Evolutionary conservation across 2,888 invertebrate genomes (phyloP).

Genomic region (Achlya flavicornis): DNA sequence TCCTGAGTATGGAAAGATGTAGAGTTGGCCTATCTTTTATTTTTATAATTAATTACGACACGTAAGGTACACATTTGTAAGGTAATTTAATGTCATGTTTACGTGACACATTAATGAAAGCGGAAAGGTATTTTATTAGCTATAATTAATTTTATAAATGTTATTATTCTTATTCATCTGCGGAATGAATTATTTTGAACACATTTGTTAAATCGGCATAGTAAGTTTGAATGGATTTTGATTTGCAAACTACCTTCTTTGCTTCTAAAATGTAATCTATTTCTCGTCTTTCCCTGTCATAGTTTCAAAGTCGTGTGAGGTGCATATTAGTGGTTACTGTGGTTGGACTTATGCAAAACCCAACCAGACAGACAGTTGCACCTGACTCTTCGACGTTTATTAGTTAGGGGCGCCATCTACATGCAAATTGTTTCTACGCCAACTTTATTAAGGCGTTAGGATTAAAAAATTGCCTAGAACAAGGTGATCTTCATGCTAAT

Average conservation of each 20-base stretch:
- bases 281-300: constrained; percentile 40
- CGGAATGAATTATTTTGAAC: too few relatives aligned
- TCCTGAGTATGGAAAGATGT: constrained; percentile 45
- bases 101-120: constrained; percentile 16
- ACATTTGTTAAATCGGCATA: too few relatives aligned
- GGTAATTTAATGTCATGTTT: too few relatives aligned
- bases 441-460: constrained; percentile 55
- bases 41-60: neutral
- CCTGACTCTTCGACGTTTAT: constrained; percentile 64
- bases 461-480: constrained; percentile 37
- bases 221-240: too few relatives aligned
- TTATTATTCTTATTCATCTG: too few relatives aligned
- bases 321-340: constrained; percentile 60
- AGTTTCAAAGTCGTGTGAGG: constrained; percentile 47
- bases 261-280: too few relatives aligned
- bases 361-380: constrained; percentile 58
- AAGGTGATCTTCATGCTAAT: constrained; percentile 1
- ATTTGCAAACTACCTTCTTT: too few relatives aligned
- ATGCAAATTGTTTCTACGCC: constrained; percentile 65
- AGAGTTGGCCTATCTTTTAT: constrained; percentile 41
- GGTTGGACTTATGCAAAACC: constrained; percentile 67
- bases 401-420: constrained; percentile 62
- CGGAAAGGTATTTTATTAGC: too few relatives aligned
- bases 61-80: neutral
- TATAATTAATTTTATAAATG: too few relatives aligned